Percentiles rank a stretch among this genome's conserved stretches.
Evolutionary conservation across 2,888 invertebrate species (phyloP).

Genomic region (Microplitis manilae): DNA sequence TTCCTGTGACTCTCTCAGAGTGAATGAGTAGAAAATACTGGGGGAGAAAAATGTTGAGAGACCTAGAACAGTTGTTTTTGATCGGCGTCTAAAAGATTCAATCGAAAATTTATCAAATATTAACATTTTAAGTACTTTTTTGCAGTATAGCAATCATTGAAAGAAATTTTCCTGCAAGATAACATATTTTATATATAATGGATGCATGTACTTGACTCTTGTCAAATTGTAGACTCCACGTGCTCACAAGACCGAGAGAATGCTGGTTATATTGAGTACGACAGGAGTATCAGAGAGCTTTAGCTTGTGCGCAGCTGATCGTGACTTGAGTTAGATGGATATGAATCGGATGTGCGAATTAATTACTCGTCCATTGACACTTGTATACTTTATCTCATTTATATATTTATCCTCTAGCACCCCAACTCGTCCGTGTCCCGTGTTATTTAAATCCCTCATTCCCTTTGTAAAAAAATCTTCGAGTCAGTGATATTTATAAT

Average conservation of each 20-base stretch:
- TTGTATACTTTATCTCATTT: constrained; percentile 17
- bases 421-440: not conserved
- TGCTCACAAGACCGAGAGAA: constrained; percentile 49
- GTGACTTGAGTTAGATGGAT: constrained; percentile 19
- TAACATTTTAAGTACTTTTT: too few relatives aligned
- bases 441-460: not conserved
- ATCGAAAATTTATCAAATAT: too few relatives aligned
- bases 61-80: too few relatives aligned
- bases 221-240: constrained; percentile 47
- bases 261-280: constrained; percentile 39
- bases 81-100: too few relatives aligned
- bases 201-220: constrained; percentile 32
- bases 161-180: constrained; percentile 31
- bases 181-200: not conserved
- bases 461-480: not conserved
- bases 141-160: not conserved
- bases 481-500: not conserved
- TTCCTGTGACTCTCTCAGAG: too few relatives aligned
- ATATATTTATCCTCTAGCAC: constrained; percentile 8
- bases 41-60: too few relatives aligned
- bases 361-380: constrained; percentile 29
- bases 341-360: constrained; percentile 27
- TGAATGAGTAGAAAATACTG: too few relatives aligned
- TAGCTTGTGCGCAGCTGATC: constrained; percentile 9
- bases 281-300: constrained; percentile 19